Conservation (phyloP, 2,888 invertebrate genomes). For the Drosophila anceps region DNA sequence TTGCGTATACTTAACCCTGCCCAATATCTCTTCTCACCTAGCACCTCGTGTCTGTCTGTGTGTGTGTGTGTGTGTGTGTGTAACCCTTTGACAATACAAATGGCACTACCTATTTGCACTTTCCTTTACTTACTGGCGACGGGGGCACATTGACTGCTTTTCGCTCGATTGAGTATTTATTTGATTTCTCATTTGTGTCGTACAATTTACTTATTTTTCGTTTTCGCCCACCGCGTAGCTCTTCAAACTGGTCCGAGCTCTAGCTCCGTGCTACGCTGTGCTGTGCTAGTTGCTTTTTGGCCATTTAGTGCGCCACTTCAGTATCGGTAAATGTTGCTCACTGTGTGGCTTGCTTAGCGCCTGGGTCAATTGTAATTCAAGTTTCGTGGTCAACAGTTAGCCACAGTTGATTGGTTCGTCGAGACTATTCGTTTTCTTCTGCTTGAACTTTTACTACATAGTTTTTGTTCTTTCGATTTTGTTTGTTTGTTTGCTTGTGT, state of each 20-base stretch:
- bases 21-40: background rate
- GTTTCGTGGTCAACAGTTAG: constrained; percentile 80
- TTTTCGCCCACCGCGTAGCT: background rate
- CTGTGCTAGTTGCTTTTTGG: constrained; percentile 43
- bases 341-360: constrained; percentile 14
- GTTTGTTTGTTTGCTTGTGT: constrained; percentile 29
- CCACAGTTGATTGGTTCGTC: constrained; percentile 78
- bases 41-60: background rate
- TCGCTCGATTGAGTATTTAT: constrained; percentile 82
- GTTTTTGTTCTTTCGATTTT: constrained; percentile 15
- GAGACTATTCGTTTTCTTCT: constrained; percentile 55
- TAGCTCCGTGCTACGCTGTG: constrained; percentile 7
- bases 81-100: constrained; percentile 55
- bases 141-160: constrained; percentile 71
- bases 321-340: constrained; percentile 49
- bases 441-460: constrained; percentile 2
- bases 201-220: constrained; percentile 51
- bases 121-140: constrained; percentile 28
- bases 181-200: constrained; percentile 82
- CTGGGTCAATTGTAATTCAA: constrained; percentile 70
- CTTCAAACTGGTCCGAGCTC: background rate
- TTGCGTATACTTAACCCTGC: constrained; percentile 56
- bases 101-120: constrained; percentile 49
- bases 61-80: constrained; percentile 1
- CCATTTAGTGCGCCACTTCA: constrained; percentile 59